Base-by-base conservation (phyloP, 2,797 vertebrate genomes). In the Notolepis coatsorum region DNA sequence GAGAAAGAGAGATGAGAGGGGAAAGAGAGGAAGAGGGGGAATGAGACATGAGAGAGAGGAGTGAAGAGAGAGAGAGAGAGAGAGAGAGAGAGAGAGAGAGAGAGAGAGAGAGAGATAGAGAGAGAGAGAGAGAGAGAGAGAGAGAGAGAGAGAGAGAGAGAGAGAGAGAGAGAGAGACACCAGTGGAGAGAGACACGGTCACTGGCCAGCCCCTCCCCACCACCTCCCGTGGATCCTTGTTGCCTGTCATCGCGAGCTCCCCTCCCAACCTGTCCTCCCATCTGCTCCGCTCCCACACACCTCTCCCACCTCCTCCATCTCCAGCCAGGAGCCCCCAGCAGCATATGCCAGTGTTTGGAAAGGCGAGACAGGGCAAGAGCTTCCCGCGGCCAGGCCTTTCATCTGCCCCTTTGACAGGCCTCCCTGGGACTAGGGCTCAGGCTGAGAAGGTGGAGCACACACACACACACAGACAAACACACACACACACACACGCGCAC, bases 261-360 rank as follows among this genome's bases (percentile, higher is more conserved):
- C 60, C 76, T 59, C 50, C 81, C 85, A 79, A 77, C 67, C 77
- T 55, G 28, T 71, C 70, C 81, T 89, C 92, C n/a, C 92, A 93
- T 94, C 93, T 95, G 93, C 74, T 89, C 65, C 75, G 81, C 82
- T 87, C 84, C 90, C 78, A 39, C 67, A n/a, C n/a, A n/a, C n/a
- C n/a, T n/a, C n/a, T n/a, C n/a, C n/a, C n/a, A n/a, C n/a, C n/a
- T n/a, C n/a, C n/a, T 51, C 71, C 33, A 15, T 53, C 67, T 73
- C 53, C 63, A 81, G 45, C 74, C 68, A 88, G 84, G 37, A 63
- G 63, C 49, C 47, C n/a, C 9, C 56, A 28, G 73, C 59, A 75
- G 82, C 86, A 87, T 84, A 83, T 89, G 88, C 61, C 67, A 48
- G 50, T 64, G 74, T 81, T 79, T 72, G 77, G 75, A 73, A 56